Conservation (phyloP, 2,888 invertebrate species). For the Ferdinandea cuprea region DNA sequence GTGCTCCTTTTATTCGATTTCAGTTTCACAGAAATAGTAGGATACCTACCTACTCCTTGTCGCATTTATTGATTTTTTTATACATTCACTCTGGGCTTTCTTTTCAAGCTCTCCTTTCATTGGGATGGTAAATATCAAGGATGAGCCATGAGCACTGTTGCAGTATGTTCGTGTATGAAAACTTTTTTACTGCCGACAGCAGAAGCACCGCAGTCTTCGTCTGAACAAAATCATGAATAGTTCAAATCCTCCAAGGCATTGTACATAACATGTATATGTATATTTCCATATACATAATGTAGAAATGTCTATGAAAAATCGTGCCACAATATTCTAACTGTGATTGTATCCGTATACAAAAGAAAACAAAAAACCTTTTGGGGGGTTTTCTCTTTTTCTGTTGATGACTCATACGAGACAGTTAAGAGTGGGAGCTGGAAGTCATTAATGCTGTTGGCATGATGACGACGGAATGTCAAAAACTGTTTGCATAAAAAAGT, state of each 20-base stretch:
- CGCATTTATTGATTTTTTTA: slow-evolving; percentile 31
- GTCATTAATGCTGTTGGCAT: slow-evolving; percentile 27
- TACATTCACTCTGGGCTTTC: slow-evolving; percentile 14
- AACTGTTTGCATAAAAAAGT: slow-evolving; percentile 10
- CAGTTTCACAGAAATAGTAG: not conserved
- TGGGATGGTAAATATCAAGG: slow-evolving; percentile 10
- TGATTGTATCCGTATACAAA: slow-evolving; percentile 9
- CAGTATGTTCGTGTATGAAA: slow-evolving; percentile 5
- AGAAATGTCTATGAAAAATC: not conserved
- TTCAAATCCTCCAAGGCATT: slow-evolving; percentile 15
- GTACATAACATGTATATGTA: not conserved
- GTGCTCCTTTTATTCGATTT: slow-evolving; percentile 2
- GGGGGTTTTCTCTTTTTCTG: not conserved
- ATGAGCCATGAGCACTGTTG: not conserved
- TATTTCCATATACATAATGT: too few relatives aligned
- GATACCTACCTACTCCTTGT: not conserved
- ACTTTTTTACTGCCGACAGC: slow-evolving; percentile 28
- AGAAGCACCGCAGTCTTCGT: slow-evolving; percentile 25
- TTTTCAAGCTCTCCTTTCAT: slow-evolving; percentile 7
- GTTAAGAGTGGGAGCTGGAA: not conserved
- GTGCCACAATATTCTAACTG: slow-evolving; percentile 6
- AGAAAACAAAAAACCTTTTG: not conserved
- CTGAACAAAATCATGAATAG: slow-evolving; percentile 12
- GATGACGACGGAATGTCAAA: slow-evolving; percentile 14
- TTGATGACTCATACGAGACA: slow-evolving; percentile 23